Base-by-base conservation (phyloP, 2,888 invertebrate genomes). In the Anorthoa munda region DNA sequence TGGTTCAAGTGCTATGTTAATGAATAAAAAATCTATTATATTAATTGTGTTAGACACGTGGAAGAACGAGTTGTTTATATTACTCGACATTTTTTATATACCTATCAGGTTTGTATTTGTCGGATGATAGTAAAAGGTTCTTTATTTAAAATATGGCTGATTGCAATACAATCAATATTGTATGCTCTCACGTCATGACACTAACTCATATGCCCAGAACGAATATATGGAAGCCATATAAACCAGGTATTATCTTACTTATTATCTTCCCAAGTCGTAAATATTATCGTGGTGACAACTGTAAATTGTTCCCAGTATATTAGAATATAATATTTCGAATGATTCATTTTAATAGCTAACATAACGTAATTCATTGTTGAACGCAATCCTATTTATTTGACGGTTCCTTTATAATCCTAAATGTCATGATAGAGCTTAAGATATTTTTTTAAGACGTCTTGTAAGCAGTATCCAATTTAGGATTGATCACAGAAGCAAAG, bases 291-390 rank as follows among this genome's bases (percentile, higher is more conserved):
- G 67, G 50, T 46, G 80, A 79, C 80, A 79, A 79, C 68, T 59
- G 79, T 79, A 79, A 83, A 79, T 83, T 79, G 58, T 83, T 56
- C 55, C 23, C 17, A 66, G 59, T 73, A 53, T 70, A 72, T 72
- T 79, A 60, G 15, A 78, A 82, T 77, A 66, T 59, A 56, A 71
- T 80, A 67, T 84, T 64, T 69, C 23, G 50, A 80, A 81, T 76
- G 61, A 72, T 76, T 84, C 12, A 66, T 83, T 80, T 75, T 23
- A 80, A 50, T 67, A 48, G 64, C 60, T 66, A 70, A 21, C 15
- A 51, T 65, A 26, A 56, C 31, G 71, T 68, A 50, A 72, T 26
- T 71, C 55, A 71, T 80, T 68, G 59, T 66, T 66, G 48, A 80
- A 60, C 18, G 56, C 46, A 68, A 63, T 75, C 58, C 55, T 59